phyloP scores from a whole-genome alignment of 2,113 vertebrate species.

The Asarcornis scutulata region DNA sequence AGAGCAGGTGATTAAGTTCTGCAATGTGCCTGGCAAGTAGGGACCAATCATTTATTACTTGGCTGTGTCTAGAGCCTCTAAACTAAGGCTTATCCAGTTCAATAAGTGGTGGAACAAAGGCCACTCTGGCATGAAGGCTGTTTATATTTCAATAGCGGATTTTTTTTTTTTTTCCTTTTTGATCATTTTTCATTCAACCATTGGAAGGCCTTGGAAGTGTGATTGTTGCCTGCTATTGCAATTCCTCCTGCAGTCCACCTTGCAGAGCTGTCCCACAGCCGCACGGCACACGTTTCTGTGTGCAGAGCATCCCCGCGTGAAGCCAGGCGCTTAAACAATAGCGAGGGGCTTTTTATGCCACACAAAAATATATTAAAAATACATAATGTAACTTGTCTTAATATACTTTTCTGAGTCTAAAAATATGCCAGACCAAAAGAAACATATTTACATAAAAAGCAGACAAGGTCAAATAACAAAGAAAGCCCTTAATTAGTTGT shows the following conservation, averaged over 20 bases:
- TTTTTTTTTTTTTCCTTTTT: neutral
- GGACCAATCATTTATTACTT: slow-evolving; percentile 64
- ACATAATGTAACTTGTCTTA: slow-evolving; percentile 90
- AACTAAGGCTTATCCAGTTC: slow-evolving; percentile 64
- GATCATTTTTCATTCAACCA: slow-evolving; percentile 45
- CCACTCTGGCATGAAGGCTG: slow-evolving; percentile 74
- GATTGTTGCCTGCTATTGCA: slow-evolving; percentile 24
- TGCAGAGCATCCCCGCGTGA: slow-evolving; percentile 37
- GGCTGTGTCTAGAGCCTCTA: slow-evolving; percentile 51
- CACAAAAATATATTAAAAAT: slow-evolving; percentile 84
- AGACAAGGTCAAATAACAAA: slow-evolving; percentile 99
- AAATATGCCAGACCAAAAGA: slow-evolving; percentile 91
- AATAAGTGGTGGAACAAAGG: slow-evolving; percentile 73
- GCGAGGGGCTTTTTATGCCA: slow-evolving; percentile 63
- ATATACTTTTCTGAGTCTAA: slow-evolving; percentile 90
- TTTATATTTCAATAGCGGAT: slow-evolving; percentile 57
- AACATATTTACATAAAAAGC: slow-evolving; percentile 99
- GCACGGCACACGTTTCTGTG: neutral
- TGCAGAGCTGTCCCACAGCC: slow-evolving; percentile 18
- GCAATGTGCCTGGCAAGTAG: slow-evolving; percentile 50
- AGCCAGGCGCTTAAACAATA: slow-evolving; percentile 74
- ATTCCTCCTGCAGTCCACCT: neutral
- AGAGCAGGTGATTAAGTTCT: slow-evolving; percentile 50
- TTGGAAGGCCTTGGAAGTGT: slow-evolving; percentile 32
- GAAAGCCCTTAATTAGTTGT: slow-evolving; percentile 99